Base-by-base conservation (phyloP, 2,113 vertebrate species). In the Chaetodon trifascialis region DNA sequence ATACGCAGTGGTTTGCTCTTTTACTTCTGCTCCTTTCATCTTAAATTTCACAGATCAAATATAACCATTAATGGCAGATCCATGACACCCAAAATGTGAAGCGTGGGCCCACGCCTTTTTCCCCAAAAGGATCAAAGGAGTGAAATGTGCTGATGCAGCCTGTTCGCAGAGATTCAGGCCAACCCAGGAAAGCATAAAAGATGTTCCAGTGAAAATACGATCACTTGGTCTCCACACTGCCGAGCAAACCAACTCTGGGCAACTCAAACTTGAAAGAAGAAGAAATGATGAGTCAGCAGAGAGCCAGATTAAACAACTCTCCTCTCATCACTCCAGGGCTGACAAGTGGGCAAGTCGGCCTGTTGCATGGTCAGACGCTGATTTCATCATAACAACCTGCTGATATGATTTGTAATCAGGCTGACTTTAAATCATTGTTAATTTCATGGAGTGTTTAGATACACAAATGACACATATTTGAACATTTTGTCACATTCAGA, bases 111-210 rank as follows among this genome's bases (percentile, higher is more conserved):
- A 40, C 30, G 6, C 66, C 42, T 25, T 73, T 62, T 64, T 65
- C 49, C 73, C 25, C 44, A 5, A 71, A 83, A 46, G 65, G 90
- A 92, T 94, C 83, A 92, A 88, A 91, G 78, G 63, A 65, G 73
- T 74, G 49, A 92, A 93, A 93, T 91, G 87, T 92, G 92, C 93
- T 91, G 91, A 93, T 51, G 73, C 82, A 56, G 87, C 63, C 72
- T 42, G 79, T 89, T 88, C 47, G 4, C 40, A 9, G 17, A 87
- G 86, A 72, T 84, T 58, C 71, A 81, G 76, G 79, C 85, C 80
- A 84, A 80, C 56, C 75, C 83, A 69, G 85, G 73, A 73, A 79
- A 64, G 56, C 89, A 88, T 76, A 91, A 90, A 92, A 89, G 89
- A 90, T 82, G 23, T 81, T 80, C 79, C 85, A 85, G 73, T 89